These are phyloP conservation scores for Leptodactylus fallax DNA, from an alignment of 2,797 vertebrate species.

Conservation along the genomic window DNA sequence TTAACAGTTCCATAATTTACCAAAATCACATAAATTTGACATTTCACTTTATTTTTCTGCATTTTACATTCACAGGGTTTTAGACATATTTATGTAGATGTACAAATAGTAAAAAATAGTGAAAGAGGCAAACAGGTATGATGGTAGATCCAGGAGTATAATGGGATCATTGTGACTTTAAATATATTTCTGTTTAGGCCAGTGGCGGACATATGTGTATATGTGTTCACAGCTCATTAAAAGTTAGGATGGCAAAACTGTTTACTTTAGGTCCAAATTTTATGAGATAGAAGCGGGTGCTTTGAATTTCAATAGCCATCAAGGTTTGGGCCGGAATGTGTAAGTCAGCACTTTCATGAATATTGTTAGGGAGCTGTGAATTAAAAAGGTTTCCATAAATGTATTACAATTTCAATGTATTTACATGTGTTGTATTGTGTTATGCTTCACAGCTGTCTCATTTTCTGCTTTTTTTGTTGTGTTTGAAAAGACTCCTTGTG, in stretches of 20 bases:
- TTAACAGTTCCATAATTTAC: no score
- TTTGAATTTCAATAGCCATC: slow-evolving; percentile 35
- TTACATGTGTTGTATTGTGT: slow-evolving; percentile 57
- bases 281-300: slow-evolving; percentile 22
- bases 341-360: slow-evolving; percentile 49
- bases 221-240: slow-evolving; percentile 26
- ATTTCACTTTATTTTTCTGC: neutral
- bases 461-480: slow-evolving; percentile 54
- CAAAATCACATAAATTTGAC: neutral
- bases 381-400: slow-evolving; percentile 57
- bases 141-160: neutral
- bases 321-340: slow-evolving; percentile 3
- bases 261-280: slow-evolving; percentile 38
- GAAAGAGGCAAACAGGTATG: neutral
- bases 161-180: neutral
- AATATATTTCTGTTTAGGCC: neutral
- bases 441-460: slow-evolving; percentile 56
- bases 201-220: neutral
- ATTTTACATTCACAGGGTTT: neutral
- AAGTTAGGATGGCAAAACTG: slow-evolving; percentile 27
- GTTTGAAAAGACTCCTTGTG: slow-evolving; percentile 59
- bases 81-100: neutral
- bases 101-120: neutral
- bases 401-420: slow-evolving; percentile 53
- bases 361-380: slow-evolving; percentile 54